Base-by-base conservation (phyloP, 2,797 vertebrate genomes). In the Clarias platycephalus region DNA sequence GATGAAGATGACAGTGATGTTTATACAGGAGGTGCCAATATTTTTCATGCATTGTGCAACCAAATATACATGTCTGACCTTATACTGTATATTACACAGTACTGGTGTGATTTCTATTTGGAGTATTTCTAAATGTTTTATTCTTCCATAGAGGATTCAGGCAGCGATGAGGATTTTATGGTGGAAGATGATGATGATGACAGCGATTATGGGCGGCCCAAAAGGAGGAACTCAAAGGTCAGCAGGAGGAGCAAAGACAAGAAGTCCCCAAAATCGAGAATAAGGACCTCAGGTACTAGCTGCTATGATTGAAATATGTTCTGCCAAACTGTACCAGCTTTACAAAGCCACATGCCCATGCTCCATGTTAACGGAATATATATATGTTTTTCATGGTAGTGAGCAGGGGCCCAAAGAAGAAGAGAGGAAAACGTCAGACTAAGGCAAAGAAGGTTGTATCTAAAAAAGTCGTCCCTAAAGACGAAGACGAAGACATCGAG, bases 141-240 rank as follows among this genome's bases (percentile, higher is more conserved):
- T 83, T 0, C n/a, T 16, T 13, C 26, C 1, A 10, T 28, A 89
- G 94, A 95, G 1, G 94, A 96, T 90, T 95, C 95, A 0, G 95
- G 97, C 91, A 99, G 98, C 0, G 98, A 99, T 81, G 98, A 99
- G 89, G 98, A 99, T 90, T 99, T 99, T 92, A 96, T 97, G 93
- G 96, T 96, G 91, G 98, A 99, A 93, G 98, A 90, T 26, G 89
- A 99, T 22, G 98, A 99, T 82, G 98, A 99, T 87, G 98, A 99
- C 90, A 99, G 98, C 76, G 98, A 99, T 91, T 99, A 99, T 77
- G 97, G 98, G 85, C 96, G 94, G 93, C 99, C 98, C 90, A 98
- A 97, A 96, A 97, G 98, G 93, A 98, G 93, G 93, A 96, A 95
- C 57, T 97, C 97, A 90, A 99, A 98, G 92, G 96, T 97, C 86